These are phyloP conservation scores for Vandiemenella viatica DNA, from an alignment of 2,888 invertebrate species.

Conservation along the genomic window DNA sequence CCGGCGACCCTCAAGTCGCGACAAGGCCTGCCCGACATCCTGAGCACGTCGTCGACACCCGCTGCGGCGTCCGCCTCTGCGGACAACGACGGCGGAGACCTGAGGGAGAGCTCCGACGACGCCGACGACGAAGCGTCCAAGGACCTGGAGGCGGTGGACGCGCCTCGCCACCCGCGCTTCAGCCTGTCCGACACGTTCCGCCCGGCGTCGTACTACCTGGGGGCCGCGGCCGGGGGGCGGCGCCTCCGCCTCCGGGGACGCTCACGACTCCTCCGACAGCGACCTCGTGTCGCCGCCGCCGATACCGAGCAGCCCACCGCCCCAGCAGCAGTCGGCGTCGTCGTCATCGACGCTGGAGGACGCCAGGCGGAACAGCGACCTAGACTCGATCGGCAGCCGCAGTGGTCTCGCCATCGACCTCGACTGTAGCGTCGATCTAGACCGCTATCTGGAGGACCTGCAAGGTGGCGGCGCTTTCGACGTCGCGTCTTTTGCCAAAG, in stretches of 20 bases:
- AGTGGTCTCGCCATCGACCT: constrained; percentile 19
- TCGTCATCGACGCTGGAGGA: constrained; percentile 22
- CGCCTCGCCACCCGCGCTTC: constrained; percentile 58
- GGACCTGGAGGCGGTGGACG: constrained; percentile 49
- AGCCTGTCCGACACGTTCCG: constrained; percentile 77
- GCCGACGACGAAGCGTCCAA: constrained; percentile 70
- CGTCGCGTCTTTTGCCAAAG: constrained; percentile 25
- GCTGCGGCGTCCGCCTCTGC: constrained; percentile 22
- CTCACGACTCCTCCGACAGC: constrained; percentile 66
- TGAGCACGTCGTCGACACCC: constrained; percentile 30
- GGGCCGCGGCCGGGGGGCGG: constrained; percentile 39
- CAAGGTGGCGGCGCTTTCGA: constrained; percentile 36
- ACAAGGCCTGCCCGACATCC: constrained; percentile 43
- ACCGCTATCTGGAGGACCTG: constrained; percentile 50
- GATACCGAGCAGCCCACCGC: constrained; percentile 58
- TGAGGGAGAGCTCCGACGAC: constrained; percentile 57
- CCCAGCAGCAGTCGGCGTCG: constrained; percentile 53
- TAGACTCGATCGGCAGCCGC: constrained; percentile 21
- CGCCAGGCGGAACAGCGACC: constrained; percentile 36
- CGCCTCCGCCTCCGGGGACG: constrained; percentile 31
- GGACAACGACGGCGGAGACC: not conserved
- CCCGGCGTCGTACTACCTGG: constrained; percentile 74
- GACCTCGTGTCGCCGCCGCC: constrained; percentile 67
- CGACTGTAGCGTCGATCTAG: constrained; percentile 43
- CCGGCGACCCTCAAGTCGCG: constrained; percentile 4